These are phyloP conservation scores for Apodemus sylvaticus DNA, from an alignment of 2,113 vertebrate genomes.

Conservation along the genomic window DNA sequence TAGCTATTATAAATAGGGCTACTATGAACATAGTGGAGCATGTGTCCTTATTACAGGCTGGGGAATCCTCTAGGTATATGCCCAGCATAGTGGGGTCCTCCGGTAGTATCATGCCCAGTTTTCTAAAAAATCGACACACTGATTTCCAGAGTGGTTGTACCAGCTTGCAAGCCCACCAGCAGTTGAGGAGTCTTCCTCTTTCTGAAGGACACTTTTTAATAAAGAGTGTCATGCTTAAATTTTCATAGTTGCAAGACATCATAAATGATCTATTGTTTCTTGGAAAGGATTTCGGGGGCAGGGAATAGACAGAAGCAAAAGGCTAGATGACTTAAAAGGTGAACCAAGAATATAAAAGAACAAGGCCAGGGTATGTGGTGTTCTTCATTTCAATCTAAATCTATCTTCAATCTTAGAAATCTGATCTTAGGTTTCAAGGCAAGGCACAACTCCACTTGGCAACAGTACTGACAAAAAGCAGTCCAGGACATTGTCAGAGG, in stretches of 20 bases:
- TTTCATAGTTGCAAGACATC: not conserved
- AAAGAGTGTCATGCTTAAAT: not conserved
- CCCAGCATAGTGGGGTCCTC: too few species aligned
- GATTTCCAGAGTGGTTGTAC: too few species aligned
- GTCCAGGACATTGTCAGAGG: not conserved
- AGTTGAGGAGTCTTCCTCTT: too few species aligned
- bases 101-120: too few species aligned
- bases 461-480: not conserved
- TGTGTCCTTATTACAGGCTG: too few species aligned
- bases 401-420: not conserved
- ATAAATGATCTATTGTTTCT: not conserved
- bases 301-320: not conserved
- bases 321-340: not conserved
- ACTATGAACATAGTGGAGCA: too few species aligned
- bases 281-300: not conserved
- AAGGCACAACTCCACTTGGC: not conserved
- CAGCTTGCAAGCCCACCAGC: too few species aligned
- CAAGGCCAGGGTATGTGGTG: not conserved
- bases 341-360: not conserved
- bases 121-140: too few species aligned
- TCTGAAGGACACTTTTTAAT: not conserved
- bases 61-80: too few species aligned
- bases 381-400: constrained; percentile 24
- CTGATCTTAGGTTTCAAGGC: not conserved
- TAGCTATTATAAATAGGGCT: too few species aligned